Percentiles rank a stretch among this genome's conserved stretches.
Evolutionary conservation across 2,888 invertebrate species (phyloP).

Genomic region (Vesta saturnalis): DNA sequence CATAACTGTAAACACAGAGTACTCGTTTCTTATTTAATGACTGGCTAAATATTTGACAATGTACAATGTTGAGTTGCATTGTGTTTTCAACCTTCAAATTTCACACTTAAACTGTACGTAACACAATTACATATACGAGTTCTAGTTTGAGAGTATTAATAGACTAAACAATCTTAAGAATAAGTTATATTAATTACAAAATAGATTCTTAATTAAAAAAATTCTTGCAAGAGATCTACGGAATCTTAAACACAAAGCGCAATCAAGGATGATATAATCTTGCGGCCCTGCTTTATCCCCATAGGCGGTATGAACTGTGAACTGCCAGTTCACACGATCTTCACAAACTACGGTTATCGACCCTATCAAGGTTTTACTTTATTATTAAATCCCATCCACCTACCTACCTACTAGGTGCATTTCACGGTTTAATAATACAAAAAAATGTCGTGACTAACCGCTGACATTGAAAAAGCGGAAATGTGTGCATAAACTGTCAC

Average conservation of each 20-base stretch:
- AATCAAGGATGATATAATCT: slow-evolving; percentile 40
- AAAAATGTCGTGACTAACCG: too few relatives aligned
- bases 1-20: too few relatives aligned
- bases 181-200: background rate
- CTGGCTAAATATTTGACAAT: too few relatives aligned
- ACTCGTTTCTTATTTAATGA: too few relatives aligned
- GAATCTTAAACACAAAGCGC: slow-evolving; percentile 33
- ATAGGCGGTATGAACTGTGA: slow-evolving; percentile 40
- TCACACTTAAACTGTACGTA: too few relatives aligned
- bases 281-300: slow-evolving; percentile 36
- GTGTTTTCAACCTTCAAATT: too few relatives aligned
- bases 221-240: slow-evolving; percentile 17
- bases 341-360: slow-evolving; percentile 40
- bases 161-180: too few relatives aligned
- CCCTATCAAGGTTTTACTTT: slow-evolving; percentile 36
- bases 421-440: too few relatives aligned
- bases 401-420: too few relatives aligned
- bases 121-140: too few relatives aligned
- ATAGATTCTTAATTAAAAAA: slow-evolving; percentile 11
- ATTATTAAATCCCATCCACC: slow-evolving; percentile 1
- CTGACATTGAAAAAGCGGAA: background rate
- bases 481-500: background rate
- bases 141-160: too few relatives aligned
- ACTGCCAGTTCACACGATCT: slow-evolving; percentile 41
- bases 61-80: too few relatives aligned